Conservation (phyloP, 2,113 vertebrate species). For the Macroglossus sobrinus region DNA sequence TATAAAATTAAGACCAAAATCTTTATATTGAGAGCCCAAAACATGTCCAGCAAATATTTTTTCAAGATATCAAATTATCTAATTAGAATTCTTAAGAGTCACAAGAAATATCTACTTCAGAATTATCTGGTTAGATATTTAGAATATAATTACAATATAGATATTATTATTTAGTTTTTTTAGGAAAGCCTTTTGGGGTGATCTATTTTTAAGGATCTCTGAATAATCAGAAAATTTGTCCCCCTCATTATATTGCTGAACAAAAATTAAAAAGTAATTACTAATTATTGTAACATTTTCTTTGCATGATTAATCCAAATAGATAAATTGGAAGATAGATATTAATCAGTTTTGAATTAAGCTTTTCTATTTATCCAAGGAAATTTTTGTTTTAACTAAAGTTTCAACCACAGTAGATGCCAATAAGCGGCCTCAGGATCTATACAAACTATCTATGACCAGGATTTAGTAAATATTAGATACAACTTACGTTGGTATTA, state of each 20-base stretch:
- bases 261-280: slow-evolving; percentile 34
- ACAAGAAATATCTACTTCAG: not conserved
- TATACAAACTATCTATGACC: not conserved
- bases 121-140: slow-evolving; percentile 29
- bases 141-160: not conserved
- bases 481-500: not conserved
- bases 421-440: not conserved
- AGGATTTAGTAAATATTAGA: slow-evolving; percentile 36
- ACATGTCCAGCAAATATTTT: not conserved
- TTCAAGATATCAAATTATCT: not conserved
- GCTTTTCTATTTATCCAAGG: not conserved
- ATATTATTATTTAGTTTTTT: not conserved
- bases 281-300: not conserved
- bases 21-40: not conserved
- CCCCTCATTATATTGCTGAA: not conserved
- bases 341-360: slow-evolving; percentile 40
- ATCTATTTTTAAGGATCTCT: not conserved
- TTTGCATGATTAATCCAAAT: slow-evolving; percentile 20
- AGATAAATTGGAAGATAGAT: slow-evolving; percentile 20
- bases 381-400: slow-evolving; percentile 65
- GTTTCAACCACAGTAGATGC: not conserved
- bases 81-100: not conserved
- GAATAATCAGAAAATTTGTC: slow-evolving; percentile 13
- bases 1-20: slow-evolving; percentile 22
- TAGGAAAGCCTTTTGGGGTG: not conserved